phyloP scores from a whole-genome alignment of 2,113 vertebrate species.

The Dendrocopos noguchii region DNA sequence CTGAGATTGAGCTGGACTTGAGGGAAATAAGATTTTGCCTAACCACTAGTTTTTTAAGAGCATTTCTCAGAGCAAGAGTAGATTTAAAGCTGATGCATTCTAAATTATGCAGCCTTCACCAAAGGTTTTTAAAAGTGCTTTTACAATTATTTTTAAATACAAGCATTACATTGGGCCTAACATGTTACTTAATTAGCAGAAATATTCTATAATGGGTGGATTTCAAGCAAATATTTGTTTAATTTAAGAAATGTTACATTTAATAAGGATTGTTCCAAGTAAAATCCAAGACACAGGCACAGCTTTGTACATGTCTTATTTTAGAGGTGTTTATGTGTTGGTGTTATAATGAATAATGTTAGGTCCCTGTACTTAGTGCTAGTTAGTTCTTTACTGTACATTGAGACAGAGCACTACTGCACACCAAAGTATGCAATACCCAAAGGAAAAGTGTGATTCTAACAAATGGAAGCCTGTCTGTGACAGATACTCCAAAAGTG shows the following conservation, averaged over 20 bases:
- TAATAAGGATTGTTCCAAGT: constrained; percentile 51
- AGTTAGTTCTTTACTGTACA: constrained; percentile 74
- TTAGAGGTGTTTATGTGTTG: constrained; percentile 76
- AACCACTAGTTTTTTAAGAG: background rate
- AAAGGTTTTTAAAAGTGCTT: constrained; percentile 67
- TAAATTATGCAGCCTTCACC: constrained; percentile 59
- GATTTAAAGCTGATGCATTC: background rate
- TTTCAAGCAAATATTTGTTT: constrained; percentile 60
- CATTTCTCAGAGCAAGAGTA: background rate
- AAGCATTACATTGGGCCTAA: constrained; percentile 59
- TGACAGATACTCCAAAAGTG: constrained; percentile 70
- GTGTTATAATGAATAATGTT: constrained; percentile 67
- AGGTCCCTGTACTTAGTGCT: constrained; percentile 71
- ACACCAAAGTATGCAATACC: constrained; percentile 83
- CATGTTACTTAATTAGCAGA: constrained; percentile 51
- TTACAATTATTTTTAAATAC: constrained; percentile 65
- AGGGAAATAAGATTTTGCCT: background rate
- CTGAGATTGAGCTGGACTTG: background rate
- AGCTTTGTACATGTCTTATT: constrained; percentile 76
- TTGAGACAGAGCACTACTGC: constrained; percentile 82
- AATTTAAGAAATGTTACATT: constrained; percentile 56
- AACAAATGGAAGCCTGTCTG: constrained; percentile 73
- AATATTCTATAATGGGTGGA: constrained; percentile 60
- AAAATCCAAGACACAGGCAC: constrained; percentile 71
- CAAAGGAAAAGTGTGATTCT: constrained; percentile 76